These are phyloP conservation scores for Ceuthmochares aereus DNA, from an alignment of 2,113 vertebrate genomes.

Conservation along the genomic window DNA sequence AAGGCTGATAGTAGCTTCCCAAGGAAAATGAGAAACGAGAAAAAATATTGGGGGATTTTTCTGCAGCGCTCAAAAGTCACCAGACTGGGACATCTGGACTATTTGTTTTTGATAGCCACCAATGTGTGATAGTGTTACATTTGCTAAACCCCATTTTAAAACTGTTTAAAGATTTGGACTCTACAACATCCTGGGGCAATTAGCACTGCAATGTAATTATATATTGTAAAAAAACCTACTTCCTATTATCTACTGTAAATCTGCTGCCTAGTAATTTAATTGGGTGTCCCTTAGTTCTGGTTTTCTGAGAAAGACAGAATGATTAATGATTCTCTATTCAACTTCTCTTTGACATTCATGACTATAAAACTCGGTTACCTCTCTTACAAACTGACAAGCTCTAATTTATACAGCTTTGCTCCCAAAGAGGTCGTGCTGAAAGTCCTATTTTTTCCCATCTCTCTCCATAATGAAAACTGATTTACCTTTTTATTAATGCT, in stretches of 20 bases:
- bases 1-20: not conserved
- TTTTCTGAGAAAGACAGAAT: conserved; percentile 49
- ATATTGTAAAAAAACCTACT: conserved; percentile 56
- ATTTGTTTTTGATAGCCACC: conserved; percentile 32
- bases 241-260: conserved; percentile 62
- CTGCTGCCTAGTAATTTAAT: conserved; percentile 63
- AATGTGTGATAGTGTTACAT: conserved; percentile 4
- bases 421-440: not conserved
- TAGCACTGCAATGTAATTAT: conserved; percentile 58
- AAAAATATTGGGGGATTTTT: not conserved
- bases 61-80: not conserved
- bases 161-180: not conserved
- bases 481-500: not conserved
- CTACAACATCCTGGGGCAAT: conserved; percentile 44
- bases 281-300: conserved; percentile 44
- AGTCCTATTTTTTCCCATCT: not conserved
- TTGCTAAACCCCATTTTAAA: conserved; percentile 43
- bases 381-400: conserved; percentile 52
- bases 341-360: conserved; percentile 61
- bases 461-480: not conserved
- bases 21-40: not conserved
- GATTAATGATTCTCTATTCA: conserved; percentile 67
- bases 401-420: conserved; percentile 33
- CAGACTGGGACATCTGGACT: conserved; percentile 19
- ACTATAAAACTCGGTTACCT: conserved; percentile 39